A percentile compares a stretch with the other conserved stretches of the same genome.
Conservation (phyloP, 2,797 vertebrate species). For the Scolopax bukidnonensis region DNA sequence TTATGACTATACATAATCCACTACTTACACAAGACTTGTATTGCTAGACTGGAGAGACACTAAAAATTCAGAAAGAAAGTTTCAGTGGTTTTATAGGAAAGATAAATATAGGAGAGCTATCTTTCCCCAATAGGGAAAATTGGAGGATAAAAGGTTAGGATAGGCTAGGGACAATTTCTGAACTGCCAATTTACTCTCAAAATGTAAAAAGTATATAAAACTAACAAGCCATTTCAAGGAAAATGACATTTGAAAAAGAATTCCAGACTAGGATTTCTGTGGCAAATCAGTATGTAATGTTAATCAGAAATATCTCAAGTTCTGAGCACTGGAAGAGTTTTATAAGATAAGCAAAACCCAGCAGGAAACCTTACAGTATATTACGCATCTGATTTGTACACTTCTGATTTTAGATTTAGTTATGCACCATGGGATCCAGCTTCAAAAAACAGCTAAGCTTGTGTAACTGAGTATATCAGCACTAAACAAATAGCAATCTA, state of each 20-base stretch:
- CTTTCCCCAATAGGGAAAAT: background rate
- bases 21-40: background rate
- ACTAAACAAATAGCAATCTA: conserved; percentile 6
- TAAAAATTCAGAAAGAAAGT: background rate
- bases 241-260: background rate
- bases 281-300: background rate
- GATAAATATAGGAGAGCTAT: background rate
- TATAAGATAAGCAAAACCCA: background rate
- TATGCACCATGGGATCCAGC: background rate
- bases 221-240: background rate
- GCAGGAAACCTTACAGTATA: background rate
- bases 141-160: background rate
- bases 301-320: background rate
- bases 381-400: background rate
- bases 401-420: background rate
- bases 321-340: background rate
- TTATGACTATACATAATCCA: background rate
- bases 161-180: background rate
- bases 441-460: background rate
- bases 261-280: background rate
- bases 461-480: background rate
- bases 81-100: background rate
- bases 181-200: background rate
- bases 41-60: background rate
- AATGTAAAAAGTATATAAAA: background rate